A percentile compares a stretch with the other conserved stretches of the same genome.
Conservation (phyloP, 2,797 vertebrate genomes). For the Silurus aristotelis region DNA sequence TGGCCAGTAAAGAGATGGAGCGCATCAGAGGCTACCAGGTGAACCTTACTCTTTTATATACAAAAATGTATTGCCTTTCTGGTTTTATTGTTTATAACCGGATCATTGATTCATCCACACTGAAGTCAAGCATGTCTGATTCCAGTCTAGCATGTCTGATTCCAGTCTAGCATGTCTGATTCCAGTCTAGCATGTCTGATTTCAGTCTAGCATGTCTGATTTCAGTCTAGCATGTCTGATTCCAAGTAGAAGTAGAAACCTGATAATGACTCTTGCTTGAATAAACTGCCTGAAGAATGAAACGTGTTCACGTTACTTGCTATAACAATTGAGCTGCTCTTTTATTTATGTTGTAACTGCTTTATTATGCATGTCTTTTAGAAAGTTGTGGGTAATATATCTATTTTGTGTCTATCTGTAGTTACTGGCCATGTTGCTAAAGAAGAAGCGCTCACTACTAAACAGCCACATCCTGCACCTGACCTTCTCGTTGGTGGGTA, state of each 20-base stretch:
- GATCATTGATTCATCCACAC: not conserved
- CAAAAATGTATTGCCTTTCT: not conserved
- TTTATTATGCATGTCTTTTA: not conserved
- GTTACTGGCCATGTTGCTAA: constrained; percentile 96
- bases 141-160: not conserved
- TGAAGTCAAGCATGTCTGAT: not conserved
- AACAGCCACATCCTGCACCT: constrained; percentile 98
- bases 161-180: too few relatives aligned
- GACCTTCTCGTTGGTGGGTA: constrained; percentile 97
- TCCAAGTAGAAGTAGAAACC: not conserved
- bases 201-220: too few relatives aligned
- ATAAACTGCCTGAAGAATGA: not conserved
- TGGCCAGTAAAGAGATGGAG: constrained; percentile 99
- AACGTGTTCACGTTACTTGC: not conserved
- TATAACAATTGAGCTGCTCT: not conserved
- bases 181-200: too few relatives aligned
- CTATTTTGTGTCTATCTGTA: constrained; percentile 56
- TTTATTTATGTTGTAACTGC: not conserved
- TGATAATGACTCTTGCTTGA: not conserved
- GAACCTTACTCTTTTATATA: constrained; percentile 11
- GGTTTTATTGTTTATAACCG: not conserved
- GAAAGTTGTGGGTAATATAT: not conserved
- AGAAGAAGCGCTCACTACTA: constrained; percentile 93
- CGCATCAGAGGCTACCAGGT: constrained; percentile 99
- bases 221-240: too few relatives aligned